phyloP scores from a whole-genome alignment of 53 echinoderm and acorn worm genomes.

The Actinopyga echinites region DNA sequence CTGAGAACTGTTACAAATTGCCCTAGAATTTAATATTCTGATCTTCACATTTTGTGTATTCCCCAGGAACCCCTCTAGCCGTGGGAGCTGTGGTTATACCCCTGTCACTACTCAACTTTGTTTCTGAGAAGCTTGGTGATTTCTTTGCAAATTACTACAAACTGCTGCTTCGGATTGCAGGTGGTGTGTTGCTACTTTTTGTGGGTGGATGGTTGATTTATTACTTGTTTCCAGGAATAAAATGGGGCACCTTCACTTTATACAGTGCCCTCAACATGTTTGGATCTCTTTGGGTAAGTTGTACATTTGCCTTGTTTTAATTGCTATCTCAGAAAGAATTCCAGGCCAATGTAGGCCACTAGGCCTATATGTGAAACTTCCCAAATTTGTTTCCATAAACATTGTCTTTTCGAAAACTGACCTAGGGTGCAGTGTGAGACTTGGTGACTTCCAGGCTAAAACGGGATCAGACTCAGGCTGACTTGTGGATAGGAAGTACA shows the following conservation, averaged over 20 bases:
- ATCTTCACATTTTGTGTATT: neutral
- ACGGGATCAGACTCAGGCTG: no score
- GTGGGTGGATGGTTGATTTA: conserved; percentile 76
- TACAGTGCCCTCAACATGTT: conserved; percentile 78
- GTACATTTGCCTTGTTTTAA: no score
- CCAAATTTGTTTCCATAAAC: neutral
- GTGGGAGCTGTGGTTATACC: conserved; percentile 87
- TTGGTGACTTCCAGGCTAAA: no score
- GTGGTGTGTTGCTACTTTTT: conserved; percentile 71
- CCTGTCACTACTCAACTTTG: conserved; percentile 77
- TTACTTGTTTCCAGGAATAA: conserved; percentile 68
- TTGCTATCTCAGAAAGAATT: no score
- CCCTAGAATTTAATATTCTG: neutral
- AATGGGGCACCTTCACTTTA: conserved; percentile 47
- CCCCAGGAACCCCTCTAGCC: conserved; percentile 71
- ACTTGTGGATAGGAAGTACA: no score
- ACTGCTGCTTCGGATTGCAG: conserved; percentile 58
- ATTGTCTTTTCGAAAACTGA: no score
- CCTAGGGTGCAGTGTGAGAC: no score
- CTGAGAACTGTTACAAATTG: no score
- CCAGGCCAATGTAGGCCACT: no score
- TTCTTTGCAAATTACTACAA: conserved; percentile 66
- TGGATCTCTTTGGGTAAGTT: conserved; percentile 87
- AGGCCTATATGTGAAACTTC: neutral
- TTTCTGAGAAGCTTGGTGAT: conserved; percentile 83